phyloP scores from a whole-genome alignment of 2,888 invertebrate genomes.

The Epinotia nisella region DNA sequence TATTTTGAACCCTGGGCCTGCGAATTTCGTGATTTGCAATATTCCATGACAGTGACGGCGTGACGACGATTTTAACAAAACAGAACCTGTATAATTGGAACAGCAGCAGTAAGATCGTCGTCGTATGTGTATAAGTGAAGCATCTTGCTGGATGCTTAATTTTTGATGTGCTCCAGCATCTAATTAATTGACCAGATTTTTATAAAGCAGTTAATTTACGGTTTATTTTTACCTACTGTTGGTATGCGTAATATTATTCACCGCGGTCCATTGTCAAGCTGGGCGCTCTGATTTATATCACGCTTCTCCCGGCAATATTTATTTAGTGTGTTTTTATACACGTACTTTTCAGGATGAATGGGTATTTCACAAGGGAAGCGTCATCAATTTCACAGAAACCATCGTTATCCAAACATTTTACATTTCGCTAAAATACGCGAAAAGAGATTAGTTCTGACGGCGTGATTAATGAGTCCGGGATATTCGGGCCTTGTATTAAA shows the following conservation, averaged over 20 bases:
- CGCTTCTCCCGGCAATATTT: neutral
- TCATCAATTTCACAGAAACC: slow-evolving; percentile 28
- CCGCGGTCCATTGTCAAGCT: neutral
- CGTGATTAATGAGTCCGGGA: slow-evolving; percentile 26
- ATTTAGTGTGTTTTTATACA: slow-evolving; percentile 1
- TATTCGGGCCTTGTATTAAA: slow-evolving; percentile 13
- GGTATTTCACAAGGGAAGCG: slow-evolving; percentile 18
- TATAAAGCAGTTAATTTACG: neutral
- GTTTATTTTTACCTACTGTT: neutral
- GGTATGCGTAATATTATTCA: neutral
- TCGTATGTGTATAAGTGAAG: too few species aligned
- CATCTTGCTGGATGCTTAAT: neutral
- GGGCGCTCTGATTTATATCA: slow-evolving; percentile 4
- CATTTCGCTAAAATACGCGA: slow-evolving; percentile 20
- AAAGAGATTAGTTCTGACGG: slow-evolving; percentile 32
- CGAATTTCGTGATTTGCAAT: too few species aligned
- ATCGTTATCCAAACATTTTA: slow-evolving; percentile 26
- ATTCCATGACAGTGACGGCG: too few species aligned
- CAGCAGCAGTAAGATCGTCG: neutral
- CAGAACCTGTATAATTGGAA: neutral
- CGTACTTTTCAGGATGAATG: slow-evolving; percentile 21
- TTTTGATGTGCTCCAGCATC: neutral
- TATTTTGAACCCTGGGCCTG: neutral
- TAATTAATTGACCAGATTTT: neutral
- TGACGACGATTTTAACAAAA: neutral